Evolutionary conservation across 2,888 invertebrate species (phyloP), one percentile per base, ranked within the genome.

Genomic region (Torymus aiolomorphi): DNA sequence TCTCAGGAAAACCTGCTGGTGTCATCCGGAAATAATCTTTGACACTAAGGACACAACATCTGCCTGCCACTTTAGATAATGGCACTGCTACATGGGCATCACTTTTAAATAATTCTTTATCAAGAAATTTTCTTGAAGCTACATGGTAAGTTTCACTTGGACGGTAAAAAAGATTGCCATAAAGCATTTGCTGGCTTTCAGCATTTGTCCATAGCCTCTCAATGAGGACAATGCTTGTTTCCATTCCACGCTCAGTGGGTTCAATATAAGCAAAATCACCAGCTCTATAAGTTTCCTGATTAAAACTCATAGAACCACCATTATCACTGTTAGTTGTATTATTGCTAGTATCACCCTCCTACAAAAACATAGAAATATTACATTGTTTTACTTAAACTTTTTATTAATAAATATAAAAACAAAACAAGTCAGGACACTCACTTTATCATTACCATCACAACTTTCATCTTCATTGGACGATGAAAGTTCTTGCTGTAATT

Each of bases 81-180:
- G 97, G 96, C 49, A 97, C 93, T 1, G 96, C 95, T 84, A 96
- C 95, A 84, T 96, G 95, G 73, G 95, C 94, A 86, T 98, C 98
- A 80, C 97, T 98, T 91, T 98, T 97, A 90, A 99, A 99, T 66
- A 99, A 96, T 89, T 99, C 98, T 91, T 97, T 97, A 86, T 98
- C 97, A 0, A 98, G 92, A 91, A 99, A 99, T 91, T 97, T 98
- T 85, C 98, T 93, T 0, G 97, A 97, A 13, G 97, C 96, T 10
- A 98, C 93, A 91, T 99, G 99, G 91, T 95, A 98, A 0, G 99
- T 99, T 91, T 99, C 98, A 86, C 96, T 95, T 0, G 99, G 99
- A 75, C 98, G 93, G 85, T 93, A 95, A 89, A 97, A 98, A 87
- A 97, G 95, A 87, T 96, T 96, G n/a, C 97, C 98, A 86, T 97